phyloP scores from a whole-genome alignment of 1,140 invertebrate species.

The Drosophila biarmipes region DNA sequence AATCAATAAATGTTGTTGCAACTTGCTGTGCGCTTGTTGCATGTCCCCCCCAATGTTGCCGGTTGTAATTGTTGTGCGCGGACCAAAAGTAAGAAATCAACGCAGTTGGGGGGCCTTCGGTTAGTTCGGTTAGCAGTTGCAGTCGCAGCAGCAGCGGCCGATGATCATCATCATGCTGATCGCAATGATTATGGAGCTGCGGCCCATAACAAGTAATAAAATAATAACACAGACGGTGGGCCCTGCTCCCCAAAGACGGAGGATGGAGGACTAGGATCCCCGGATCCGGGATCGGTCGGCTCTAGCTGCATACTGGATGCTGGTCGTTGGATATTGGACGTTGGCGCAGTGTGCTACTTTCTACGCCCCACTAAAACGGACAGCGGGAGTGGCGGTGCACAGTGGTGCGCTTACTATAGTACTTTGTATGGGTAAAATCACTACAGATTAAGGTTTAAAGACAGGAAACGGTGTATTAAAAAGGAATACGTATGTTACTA shows the following conservation, averaged over 20 bases:
- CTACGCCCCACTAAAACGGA: slow-evolving; percentile 56
- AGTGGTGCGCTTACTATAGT: slow-evolving; percentile 14
- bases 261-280: slow-evolving; percentile 24
- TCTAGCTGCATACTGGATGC: slow-evolving; percentile 11
- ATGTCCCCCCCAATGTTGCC: slow-evolving; percentile 32
- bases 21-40: slow-evolving; percentile 79
- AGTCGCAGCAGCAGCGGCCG: slow-evolving; percentile 16
- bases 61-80: slow-evolving; percentile 62
- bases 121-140: slow-evolving; percentile 10
- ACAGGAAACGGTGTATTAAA: neutral
- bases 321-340: slow-evolving; percentile 8
- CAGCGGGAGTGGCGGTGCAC: slow-evolving; percentile 29
- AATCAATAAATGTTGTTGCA: slow-evolving; percentile 83
- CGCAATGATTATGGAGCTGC: slow-evolving; percentile 57
- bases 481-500: no score
- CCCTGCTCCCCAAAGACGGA: slow-evolving; percentile 29
- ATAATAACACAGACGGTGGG: slow-evolving; percentile 82
- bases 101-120: slow-evolving; percentile 74
- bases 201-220: slow-evolving; percentile 82
- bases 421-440: no score
- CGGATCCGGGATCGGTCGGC: slow-evolving; percentile 14
- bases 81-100: slow-evolving; percentile 83
- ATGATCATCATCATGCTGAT: slow-evolving; percentile 50
- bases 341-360: slow-evolving; percentile 68
- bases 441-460: no score